Base-by-base conservation (phyloP, 1,140 invertebrate species). In the Scaptomyza pallida region DNA sequence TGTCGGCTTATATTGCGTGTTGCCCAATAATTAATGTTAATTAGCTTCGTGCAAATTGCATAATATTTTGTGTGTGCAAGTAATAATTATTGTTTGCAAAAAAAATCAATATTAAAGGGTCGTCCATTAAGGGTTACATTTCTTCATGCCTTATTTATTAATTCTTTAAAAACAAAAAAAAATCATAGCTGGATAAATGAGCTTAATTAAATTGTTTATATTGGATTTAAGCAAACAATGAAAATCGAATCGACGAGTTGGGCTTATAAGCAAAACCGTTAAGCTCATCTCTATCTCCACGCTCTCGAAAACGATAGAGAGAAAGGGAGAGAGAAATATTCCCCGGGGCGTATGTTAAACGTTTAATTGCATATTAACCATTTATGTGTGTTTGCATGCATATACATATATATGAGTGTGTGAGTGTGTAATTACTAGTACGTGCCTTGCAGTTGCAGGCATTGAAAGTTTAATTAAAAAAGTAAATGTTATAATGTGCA, bases 381-480 rank as follows among this genome's bases (percentile, higher is more conserved):
- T 37, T 37, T n/a, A 81, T 63, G 9, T 43, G 41, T 12, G n/a
- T n/a, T n/a, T n/a, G n/a, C n/a, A 41, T 54, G n/a, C 19, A 5
- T 43, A 19, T 19, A 12, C 26, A 30, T 4, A 8, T 26, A 6
- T 26, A 6, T 12, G 30, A 30, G 15, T 43, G 19, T 23, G 13
- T 35, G 40, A 13, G 16, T 35, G 40, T 9, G 16, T 12, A 41
- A 33, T 44, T 23, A 59, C 56, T 44, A 33, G 16, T 44, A 16
- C 33, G 21, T 41, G 55, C 16, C 62, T 57, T 57, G 8, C 63
- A 59, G 62, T 62, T 81, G 61, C 52, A 51, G 33, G n/a, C 61
- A 50, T 50, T 80, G 37, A 44, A 83, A 86, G 65, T 78, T 77
- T 88, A 88, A 88, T 88, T 88, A 81, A 67, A 71, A 88, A 61